Conservation (phyloP, 2,113 vertebrate genomes). For the Antigone vipio region DNA sequence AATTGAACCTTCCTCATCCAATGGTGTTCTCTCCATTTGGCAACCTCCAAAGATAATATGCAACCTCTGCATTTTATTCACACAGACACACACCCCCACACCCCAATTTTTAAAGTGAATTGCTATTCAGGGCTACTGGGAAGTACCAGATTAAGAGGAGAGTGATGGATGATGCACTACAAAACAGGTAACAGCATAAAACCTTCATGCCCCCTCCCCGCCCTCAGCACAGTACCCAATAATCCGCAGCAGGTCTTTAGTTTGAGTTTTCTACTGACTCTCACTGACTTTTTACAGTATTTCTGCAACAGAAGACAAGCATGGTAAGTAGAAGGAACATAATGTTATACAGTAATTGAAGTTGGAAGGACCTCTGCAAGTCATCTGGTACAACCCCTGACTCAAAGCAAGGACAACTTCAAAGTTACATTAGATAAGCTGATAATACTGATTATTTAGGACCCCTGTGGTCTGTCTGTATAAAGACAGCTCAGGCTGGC, state of each 20-base stretch:
- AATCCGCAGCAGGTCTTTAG: background rate
- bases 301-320: background rate
- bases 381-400: background rate
- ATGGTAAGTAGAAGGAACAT: background rate
- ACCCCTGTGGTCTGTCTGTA: background rate
- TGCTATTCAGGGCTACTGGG: background rate
- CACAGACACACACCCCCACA: background rate
- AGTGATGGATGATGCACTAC: background rate
- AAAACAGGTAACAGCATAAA: background rate
- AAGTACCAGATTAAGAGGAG: background rate
- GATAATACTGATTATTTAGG: background rate
- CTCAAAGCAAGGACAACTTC: slow-evolving; percentile 19
- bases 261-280: background rate
- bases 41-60: background rate
- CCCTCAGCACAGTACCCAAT: background rate
- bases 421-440: background rate
- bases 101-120: background rate
- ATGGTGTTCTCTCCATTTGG: background rate
- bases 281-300: background rate
- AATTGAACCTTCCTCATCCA: background rate
- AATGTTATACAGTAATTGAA: background rate
- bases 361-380: background rate
- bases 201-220: background rate
- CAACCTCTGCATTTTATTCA: background rate
- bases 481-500: background rate